A percentile compares a stretch with the other conserved stretches of the same genome.
These are phyloP conservation scores for Limosa lapponica DNA, from an alignment of 2,797 vertebrate species.

Conservation along the genomic window DNA sequence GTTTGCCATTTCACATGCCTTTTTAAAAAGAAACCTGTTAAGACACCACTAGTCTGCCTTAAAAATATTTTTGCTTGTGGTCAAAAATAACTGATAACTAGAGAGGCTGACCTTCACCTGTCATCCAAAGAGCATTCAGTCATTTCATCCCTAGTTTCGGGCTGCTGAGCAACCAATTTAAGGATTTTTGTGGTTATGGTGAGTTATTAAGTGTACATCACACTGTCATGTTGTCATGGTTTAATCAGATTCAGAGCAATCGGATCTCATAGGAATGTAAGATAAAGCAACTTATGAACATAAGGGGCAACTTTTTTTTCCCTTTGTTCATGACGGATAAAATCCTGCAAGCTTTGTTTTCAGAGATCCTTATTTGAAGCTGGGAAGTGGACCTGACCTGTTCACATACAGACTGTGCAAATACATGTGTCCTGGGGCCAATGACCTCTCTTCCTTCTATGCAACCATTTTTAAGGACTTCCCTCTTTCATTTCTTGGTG, in stretches of 20 bases:
- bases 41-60: neutral
- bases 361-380: neutral
- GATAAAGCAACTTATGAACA: neutral
- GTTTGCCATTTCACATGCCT: rapidly evolving
- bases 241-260: neutral
- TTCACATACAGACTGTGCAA: neutral
- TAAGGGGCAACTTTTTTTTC: neutral
- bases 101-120: neutral
- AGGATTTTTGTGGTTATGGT: neutral
- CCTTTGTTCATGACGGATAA: neutral
- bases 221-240: neutral
- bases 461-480: neutral
- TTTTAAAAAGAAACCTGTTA: neutral
- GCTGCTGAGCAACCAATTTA: neutral
- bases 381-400: neutral
- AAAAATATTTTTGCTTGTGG: neutral
- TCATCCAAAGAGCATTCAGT: neutral
- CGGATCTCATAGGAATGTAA: neutral
- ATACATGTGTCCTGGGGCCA: neutral
- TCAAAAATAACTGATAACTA: neutral
- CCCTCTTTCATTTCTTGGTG: neutral
- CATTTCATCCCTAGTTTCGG: neutral
- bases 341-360: neutral
- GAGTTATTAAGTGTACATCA: neutral
- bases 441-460: neutral